A percentile compares a stretch with the other conserved stretches of the same genome.
Evolutionary conservation across 2,888 invertebrate genomes (phyloP).

Genomic region (Campoplex capitator): DNA sequence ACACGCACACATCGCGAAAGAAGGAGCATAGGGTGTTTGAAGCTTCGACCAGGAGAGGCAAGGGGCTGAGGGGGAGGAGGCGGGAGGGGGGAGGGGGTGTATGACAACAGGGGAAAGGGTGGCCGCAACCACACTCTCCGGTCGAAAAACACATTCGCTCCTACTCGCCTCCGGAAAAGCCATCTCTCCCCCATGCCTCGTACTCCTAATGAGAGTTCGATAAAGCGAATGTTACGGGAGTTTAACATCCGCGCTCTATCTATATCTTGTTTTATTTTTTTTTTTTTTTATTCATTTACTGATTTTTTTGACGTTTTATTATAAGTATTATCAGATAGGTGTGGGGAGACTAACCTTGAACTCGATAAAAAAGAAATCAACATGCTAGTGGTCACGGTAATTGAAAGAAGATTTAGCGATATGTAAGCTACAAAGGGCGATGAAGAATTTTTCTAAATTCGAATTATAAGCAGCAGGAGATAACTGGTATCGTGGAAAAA

Average conservation of each 20-base stretch:
- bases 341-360: background rate
- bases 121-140: constrained; percentile 81
- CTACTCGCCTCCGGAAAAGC: constrained; percentile 68
- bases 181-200: constrained; percentile 50
- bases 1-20: constrained; percentile 53
- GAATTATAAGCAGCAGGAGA: no score
- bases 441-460: background rate
- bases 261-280: background rate
- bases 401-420: background rate
- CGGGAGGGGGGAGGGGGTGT: constrained; percentile 55
- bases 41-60: constrained; percentile 54
- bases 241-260: constrained; percentile 80
- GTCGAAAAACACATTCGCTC: constrained; percentile 83
- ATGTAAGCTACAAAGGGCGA: background rate
- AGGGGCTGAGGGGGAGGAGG: constrained; percentile 32
- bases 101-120: constrained; percentile 69
- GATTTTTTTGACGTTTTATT: constrained; percentile 5
- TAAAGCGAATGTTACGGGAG: constrained; percentile 83
- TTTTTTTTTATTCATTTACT: background rate
- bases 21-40: constrained; percentile 53
- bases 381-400: background rate
- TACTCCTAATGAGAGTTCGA: constrained; percentile 84
- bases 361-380: background rate
- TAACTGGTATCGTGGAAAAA: background rate
- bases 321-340: background rate